These are phyloP conservation scores for Dasypogon diadema DNA, from an alignment of 2,888 invertebrate species.

Conservation along the genomic window DNA sequence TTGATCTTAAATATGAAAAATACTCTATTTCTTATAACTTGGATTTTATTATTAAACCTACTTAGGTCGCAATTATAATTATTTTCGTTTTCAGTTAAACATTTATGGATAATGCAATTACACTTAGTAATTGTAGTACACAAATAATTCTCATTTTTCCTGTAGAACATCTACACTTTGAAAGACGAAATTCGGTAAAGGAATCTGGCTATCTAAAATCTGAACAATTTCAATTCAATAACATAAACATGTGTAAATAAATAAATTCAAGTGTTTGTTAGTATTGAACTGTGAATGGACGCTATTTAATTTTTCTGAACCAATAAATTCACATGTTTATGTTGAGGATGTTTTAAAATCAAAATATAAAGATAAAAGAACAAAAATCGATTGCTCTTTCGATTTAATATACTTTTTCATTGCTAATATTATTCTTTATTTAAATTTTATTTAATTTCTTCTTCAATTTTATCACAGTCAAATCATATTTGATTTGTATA, in stretches of 20 bases:
- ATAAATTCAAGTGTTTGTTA: too few relatives aligned
- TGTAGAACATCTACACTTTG: slow-evolving; percentile 13
- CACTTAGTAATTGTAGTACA: background rate
- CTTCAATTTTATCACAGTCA: slow-evolving; percentile 66
- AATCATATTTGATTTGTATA: slow-evolving; percentile 68
- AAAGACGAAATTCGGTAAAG: too few relatives aligned
- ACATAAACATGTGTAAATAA: background rate
- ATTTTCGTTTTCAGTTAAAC: background rate
- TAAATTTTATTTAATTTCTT: slow-evolving; percentile 38
- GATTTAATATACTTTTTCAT: slow-evolving; percentile 27
- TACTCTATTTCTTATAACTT: background rate
- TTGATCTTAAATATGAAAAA: background rate
- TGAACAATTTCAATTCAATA: too few relatives aligned
- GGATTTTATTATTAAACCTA: background rate
- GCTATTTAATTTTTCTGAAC: background rate
- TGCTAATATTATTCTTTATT: slow-evolving; percentile 26
- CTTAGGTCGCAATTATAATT: slow-evolving; percentile 17
- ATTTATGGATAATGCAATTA: background rate
- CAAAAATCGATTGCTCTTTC: slow-evolving; percentile 9
- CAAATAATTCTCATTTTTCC: background rate
- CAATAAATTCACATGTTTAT: background rate
- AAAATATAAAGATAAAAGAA: slow-evolving; percentile 13
- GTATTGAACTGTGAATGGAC: slow-evolving; percentile 8
- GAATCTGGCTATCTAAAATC: background rate
- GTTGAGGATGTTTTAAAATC: slow-evolving; percentile 46